These are phyloP conservation scores for Syrmaticus mikado DNA, from an alignment of 2,113 vertebrate genomes.

Conservation along the genomic window DNA sequence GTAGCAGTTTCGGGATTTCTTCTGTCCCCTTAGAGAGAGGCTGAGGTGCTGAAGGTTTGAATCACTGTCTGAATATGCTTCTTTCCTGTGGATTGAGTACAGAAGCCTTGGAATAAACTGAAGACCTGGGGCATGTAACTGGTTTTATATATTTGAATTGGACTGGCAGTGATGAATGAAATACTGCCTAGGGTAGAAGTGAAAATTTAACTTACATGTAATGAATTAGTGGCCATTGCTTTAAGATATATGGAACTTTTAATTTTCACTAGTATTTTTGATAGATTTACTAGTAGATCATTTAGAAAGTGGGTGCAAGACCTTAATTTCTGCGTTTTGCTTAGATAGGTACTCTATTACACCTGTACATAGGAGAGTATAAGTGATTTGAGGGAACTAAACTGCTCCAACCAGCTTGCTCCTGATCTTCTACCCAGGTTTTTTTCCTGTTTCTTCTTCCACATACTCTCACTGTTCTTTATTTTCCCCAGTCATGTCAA, in stretches of 20 bases:
- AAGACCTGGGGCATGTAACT: not conserved
- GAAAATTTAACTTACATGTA: not conserved
- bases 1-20: not conserved
- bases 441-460: not conserved
- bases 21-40: not conserved
- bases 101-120: not conserved
- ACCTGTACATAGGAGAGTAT: not conserved
- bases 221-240: not conserved
- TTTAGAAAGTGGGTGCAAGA: not conserved
- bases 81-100: not conserved
- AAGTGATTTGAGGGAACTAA: not conserved
- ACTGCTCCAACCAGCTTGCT: not conserved
- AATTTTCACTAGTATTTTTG: not conserved
- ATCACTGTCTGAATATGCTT: not conserved
- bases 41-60: not conserved
- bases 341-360: not conserved
- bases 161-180: not conserved
- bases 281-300: not conserved
- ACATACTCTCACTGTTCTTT: not conserved
- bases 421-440: not conserved
- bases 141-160: not conserved
- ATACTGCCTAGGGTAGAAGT: not conserved
- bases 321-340: not conserved
- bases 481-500: accelerated
- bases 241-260: not conserved